Conservation (phyloP, 2,888 invertebrate species). For the Synergus laeviventris region DNA sequence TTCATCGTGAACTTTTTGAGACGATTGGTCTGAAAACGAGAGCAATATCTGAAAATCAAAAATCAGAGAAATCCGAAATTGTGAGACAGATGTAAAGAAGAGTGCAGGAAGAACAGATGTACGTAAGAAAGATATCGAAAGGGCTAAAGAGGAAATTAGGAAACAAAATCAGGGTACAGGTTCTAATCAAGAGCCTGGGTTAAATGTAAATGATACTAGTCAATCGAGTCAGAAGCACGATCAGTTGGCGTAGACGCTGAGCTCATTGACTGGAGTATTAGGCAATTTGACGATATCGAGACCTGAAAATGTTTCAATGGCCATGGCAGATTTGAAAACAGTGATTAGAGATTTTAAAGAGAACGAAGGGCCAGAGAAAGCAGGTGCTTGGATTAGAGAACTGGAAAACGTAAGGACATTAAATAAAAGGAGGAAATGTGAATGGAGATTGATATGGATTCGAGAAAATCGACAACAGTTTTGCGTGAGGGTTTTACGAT, state of each 20-base stretch:
- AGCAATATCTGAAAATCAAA: too few species aligned
- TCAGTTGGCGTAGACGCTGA: not conserved
- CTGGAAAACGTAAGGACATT: not conserved
- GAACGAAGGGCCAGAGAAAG: not conserved
- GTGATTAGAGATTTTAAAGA: not conserved
- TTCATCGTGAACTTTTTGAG: too few species aligned
- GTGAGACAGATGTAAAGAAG: too few species aligned
- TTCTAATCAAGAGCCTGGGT: too few species aligned
- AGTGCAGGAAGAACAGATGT: too few species aligned
- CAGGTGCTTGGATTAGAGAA: not conserved
- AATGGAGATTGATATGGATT: too few species aligned
- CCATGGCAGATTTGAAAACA: not conserved
- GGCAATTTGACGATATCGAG: too few species aligned
- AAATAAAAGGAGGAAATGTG: not conserved
- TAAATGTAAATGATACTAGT: not conserved
- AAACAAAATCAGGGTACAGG: too few species aligned
- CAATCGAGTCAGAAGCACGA: not conserved
- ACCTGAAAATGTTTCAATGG: not conserved
- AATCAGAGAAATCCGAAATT: too few species aligned
- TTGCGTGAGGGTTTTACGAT: conserved; percentile 25
- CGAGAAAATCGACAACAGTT: not conserved
- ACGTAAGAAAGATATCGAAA: too few species aligned
- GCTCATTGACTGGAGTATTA: not conserved
- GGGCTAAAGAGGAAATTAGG: too few species aligned
- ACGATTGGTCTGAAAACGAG: too few species aligned